These are phyloP conservation scores for Perca flavescens DNA, from an alignment of 2,113 vertebrate genomes.

Conservation along the genomic window DNA sequence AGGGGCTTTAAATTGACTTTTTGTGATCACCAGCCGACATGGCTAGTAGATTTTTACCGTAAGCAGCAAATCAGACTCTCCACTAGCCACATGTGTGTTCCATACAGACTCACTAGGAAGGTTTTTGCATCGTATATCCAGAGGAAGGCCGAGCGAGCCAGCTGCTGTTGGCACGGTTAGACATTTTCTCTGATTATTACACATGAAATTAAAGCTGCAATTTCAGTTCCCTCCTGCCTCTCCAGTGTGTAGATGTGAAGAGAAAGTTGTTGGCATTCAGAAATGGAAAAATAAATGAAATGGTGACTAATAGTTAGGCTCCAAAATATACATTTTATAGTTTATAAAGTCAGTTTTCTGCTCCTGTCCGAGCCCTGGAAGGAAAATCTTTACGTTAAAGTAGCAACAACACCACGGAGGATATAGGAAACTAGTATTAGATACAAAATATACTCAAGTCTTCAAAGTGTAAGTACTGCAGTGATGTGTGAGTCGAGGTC, in stretches of 20 bases:
- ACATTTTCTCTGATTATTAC: not conserved
- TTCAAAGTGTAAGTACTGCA: not conserved
- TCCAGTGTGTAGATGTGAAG: not conserved
- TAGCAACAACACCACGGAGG: not conserved
- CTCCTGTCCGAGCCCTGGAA: not conserved
- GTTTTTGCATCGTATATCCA: too few species aligned
- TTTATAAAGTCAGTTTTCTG: not conserved
- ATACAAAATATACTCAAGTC: not conserved
- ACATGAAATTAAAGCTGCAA: constrained; percentile 4
- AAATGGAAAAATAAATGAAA: constrained; percentile 4
- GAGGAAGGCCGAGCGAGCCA: not conserved
- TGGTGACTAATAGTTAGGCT: not conserved
- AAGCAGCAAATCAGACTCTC: too few species aligned
- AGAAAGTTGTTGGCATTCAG: not conserved
- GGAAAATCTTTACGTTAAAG: not conserved
- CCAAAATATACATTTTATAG: not conserved
- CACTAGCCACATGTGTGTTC: too few species aligned
- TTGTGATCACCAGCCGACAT: too few species aligned
- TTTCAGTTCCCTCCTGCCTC: not conserved
- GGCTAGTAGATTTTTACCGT: too few species aligned
- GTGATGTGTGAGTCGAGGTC: not conserved
- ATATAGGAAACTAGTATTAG: not conserved
- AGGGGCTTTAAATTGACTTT: too few species aligned
- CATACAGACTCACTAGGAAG: too few species aligned
- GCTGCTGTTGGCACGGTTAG: not conserved